These are phyloP conservation scores for Drosophila quinaria DNA, from an alignment of 2,888 invertebrate species.

Conservation along the genomic window DNA sequence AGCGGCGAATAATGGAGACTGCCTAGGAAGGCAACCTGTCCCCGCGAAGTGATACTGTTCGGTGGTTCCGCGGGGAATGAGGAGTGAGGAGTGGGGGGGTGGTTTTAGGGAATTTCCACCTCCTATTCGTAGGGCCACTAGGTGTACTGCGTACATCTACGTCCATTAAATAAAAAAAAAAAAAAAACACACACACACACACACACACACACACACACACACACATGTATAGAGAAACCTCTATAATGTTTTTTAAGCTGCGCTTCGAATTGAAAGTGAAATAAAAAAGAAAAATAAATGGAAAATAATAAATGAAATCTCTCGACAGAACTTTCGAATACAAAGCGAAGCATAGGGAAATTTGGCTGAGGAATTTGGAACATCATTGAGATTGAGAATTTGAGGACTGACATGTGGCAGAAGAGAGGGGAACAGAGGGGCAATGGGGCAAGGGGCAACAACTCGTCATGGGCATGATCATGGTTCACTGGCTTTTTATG, in stretches of 20 bases:
- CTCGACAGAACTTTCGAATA: slow-evolving; percentile 60
- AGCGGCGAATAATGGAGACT: no score
- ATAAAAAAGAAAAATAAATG: slow-evolving; percentile 36
- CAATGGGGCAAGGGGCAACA: slow-evolving; percentile 1
- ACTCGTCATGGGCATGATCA: slow-evolving; percentile 53
- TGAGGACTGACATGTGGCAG: slow-evolving; percentile 13
- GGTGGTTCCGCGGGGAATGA: no score
- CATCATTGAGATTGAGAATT: slow-evolving; percentile 33
- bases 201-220: background rate
- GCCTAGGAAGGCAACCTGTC: no score
- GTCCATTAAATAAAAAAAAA: no score
- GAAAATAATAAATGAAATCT: slow-evolving; percentile 38
- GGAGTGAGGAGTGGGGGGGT: no score
- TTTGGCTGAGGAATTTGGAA: slow-evolving; percentile 42
- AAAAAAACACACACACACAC: no score
- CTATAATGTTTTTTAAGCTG: slow-evolving; percentile 39
- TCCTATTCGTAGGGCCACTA: no score
- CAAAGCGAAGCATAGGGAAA: slow-evolving; percentile 14
- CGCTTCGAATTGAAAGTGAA: slow-evolving; percentile 62
- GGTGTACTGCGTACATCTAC: no score
- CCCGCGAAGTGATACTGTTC: no score
- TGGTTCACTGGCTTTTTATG: slow-evolving; percentile 83
- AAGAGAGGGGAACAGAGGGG: background rate
- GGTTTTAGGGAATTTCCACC: no score
- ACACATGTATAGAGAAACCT: slow-evolving; percentile 9